phyloP scores from a whole-genome alignment of 2,797 vertebrate species.

The Sebastes alutus region DNA sequence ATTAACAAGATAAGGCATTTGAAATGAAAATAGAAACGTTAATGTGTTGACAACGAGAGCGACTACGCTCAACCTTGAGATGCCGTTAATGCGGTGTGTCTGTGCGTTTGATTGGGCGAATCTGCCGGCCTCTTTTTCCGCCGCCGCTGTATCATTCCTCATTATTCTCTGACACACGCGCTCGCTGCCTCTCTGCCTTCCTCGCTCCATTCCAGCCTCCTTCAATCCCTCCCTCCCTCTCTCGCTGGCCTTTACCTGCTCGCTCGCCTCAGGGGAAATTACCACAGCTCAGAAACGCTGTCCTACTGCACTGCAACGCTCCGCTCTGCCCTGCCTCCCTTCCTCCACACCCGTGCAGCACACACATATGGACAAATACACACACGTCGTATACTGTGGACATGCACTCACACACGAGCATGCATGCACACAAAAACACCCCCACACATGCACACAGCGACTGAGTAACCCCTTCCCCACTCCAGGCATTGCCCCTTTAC shows the following conservation, averaged over 20 bases:
- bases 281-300: conserved; percentile 75
- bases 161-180: conserved; percentile 73
- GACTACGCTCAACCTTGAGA: conserved; percentile 45
- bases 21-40: conserved; percentile 62
- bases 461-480: conserved; percentile 23
- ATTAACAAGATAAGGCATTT: conserved; percentile 73
- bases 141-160: conserved; percentile 71
- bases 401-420: conserved; percentile 14
- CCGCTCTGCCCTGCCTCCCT: conserved; percentile 55
- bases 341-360: conserved; percentile 42
- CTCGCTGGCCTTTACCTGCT: conserved; percentile 80
- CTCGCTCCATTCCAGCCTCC: conserved; percentile 27
- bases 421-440: conserved; percentile 2
- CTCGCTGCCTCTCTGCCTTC: conserved; percentile 43
- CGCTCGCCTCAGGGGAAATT: conserved; percentile 81
- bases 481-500: conserved; percentile 25
- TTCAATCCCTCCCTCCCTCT: conserved; percentile 29
- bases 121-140: conserved; percentile 37
- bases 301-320: conserved; percentile 72
- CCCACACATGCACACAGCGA: conserved; percentile 4
- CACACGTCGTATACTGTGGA: conserved; percentile 8
- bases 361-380: conserved; percentile 34
- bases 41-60: conserved; percentile 56
- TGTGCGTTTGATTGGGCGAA: conserved; percentile 53
- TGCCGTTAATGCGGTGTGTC: conserved; percentile 23